Base-by-base conservation (phyloP, 2,113 vertebrate genomes). In the Manacus vitellinus region DNA sequence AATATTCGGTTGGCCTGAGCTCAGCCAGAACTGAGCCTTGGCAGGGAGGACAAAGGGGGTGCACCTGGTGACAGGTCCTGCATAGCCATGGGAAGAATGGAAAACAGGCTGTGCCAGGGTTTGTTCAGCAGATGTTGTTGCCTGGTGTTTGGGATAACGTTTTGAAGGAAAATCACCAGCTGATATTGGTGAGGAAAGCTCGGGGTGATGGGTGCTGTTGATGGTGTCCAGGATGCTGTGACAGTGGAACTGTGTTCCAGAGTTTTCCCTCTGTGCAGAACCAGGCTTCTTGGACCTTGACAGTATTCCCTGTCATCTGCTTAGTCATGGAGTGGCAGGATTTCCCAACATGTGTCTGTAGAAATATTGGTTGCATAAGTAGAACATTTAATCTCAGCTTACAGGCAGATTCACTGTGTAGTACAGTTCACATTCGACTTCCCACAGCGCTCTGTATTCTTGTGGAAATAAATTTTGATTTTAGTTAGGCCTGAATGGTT, bases 391-490 rank as follows among this genome's bases (percentile, higher is more conserved):
- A 65, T 89, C 74, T 91, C 46, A 1, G 21, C 2, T 94, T 78
- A 52, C 39, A 75, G 28, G 31, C 37, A 14, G 72, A 66, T 74
- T 71, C 3, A 2, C 86, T 12, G 21, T 8, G n/a, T 49, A 14
- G 49, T 47, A 6, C 43, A 66, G 62, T 37, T 81, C 76, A 37
- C 1, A 0, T 83, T 46, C 23, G 33, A 4, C 55, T 94, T 91
- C 54, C 49, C 22, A 16, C 1, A 1, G 8, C 0, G 0, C 33
- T 79, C 30, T 33, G 3, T 68, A 7, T 78, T 66, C 87, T 54
- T 5, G 14, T 76, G 70, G 85, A 72, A 94, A 82, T 68, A 16
- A 16, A 56, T 35, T 75, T 71, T 72, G 6, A 6, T 52, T 92
- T 82, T 22, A 68, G 37, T 85, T 91, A 74, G 81, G 31, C 39